phyloP scores from a whole-genome alignment of 2,797 vertebrate species.

The Menidia menidia region DNA sequence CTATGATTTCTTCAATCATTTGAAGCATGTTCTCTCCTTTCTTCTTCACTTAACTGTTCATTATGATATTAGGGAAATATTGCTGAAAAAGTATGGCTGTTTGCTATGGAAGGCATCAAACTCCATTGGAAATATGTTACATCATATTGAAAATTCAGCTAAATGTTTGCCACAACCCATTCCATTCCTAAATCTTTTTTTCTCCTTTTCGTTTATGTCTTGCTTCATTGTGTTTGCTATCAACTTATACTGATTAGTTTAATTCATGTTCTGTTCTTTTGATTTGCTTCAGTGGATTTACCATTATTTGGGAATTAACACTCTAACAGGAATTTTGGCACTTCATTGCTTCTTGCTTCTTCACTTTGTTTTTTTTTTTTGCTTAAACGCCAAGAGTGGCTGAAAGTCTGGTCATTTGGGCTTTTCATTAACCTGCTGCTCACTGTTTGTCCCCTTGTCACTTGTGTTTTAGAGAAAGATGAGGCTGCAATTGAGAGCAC shows the following conservation, averaged over 20 bases:
- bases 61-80: constrained; percentile 57
- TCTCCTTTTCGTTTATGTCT: constrained; percentile 45
- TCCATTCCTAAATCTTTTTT: constrained; percentile 30
- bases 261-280: constrained; percentile 69
- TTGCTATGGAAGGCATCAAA: constrained; percentile 79
- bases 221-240: constrained; percentile 65
- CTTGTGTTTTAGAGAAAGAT: constrained; percentile 99
- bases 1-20: too few species aligned
- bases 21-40: constrained; percentile 50
- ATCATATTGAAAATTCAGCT: constrained; percentile 32
- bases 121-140: constrained; percentile 64
- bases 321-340: constrained; percentile 88
- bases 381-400: constrained; percentile 90
- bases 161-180: constrained; percentile 28
- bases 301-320: constrained; percentile 85
- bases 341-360: constrained; percentile 87
- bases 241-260: constrained; percentile 69
- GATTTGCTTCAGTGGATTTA: constrained; percentile 69
- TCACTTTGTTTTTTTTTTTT: constrained; percentile 86
- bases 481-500: constrained; percentile 99
- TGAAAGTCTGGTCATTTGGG: constrained; percentile 90
- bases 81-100: constrained; percentile 74
- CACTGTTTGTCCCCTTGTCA: constrained; percentile 98
- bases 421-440: constrained; percentile 99
- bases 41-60: constrained; percentile 38